These are phyloP conservation scores for Labrus mixtus DNA, from an alignment of 2,113 vertebrate species.

Conservation along the genomic window DNA sequence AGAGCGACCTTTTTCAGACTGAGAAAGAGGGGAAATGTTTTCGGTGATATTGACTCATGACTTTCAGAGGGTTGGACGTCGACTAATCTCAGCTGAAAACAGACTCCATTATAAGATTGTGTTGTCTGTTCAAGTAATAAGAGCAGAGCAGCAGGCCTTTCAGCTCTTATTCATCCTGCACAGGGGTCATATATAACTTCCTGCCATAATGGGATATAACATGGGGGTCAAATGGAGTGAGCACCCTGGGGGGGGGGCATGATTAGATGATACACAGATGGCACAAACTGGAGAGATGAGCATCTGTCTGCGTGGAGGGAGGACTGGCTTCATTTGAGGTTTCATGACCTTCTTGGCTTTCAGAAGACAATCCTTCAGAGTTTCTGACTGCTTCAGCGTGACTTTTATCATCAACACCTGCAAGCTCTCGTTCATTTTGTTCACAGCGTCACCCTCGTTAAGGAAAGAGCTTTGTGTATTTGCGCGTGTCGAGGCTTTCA, in stretches of 20 bases:
- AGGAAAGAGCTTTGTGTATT: constrained; percentile 3
- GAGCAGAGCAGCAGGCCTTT: constrained; percentile 23
- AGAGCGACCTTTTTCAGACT: too few species aligned
- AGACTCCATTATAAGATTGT: constrained; percentile 47
- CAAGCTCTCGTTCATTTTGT: constrained; percentile 6
- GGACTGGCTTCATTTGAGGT: constrained; percentile 2
- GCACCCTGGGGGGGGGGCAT: constrained; percentile 31
- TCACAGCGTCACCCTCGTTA: background rate
- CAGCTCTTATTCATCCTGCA: constrained; percentile 16
- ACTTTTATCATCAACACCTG: background rate
- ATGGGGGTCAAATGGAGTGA: constrained; percentile 58
- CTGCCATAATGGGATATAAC: constrained; percentile 59
- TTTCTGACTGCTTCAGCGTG: background rate
- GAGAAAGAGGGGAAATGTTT: too few species aligned
- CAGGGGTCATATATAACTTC: constrained; percentile 58
- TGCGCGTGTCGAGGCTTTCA: background rate
- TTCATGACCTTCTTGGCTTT: background rate
- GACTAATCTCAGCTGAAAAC: constrained; percentile 12
- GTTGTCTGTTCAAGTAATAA: constrained; percentile 9
- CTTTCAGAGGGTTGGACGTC: too few species aligned
- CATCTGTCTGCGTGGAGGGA: constrained; percentile 25
- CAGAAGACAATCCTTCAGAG: background rate
- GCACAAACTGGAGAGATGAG: constrained; percentile 14
- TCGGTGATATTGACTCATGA: too few species aligned
- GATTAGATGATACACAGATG: constrained; percentile 73